These are phyloP conservation scores for Leucophenga maculata DNA, from an alignment of 2,888 invertebrate genomes.

Conservation along the genomic window DNA sequence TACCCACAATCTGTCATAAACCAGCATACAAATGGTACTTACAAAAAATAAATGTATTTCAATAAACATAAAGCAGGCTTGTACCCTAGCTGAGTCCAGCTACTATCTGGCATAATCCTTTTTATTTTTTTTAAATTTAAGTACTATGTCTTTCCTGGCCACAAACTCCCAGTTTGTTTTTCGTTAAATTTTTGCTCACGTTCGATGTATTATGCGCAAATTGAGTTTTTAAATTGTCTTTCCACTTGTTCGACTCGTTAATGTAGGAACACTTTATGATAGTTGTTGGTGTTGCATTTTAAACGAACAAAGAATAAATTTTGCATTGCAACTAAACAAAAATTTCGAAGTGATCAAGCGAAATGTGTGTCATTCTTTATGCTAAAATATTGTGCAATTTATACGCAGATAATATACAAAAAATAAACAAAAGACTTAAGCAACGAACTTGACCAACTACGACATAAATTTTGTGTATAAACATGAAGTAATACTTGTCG, in stretches of 20 bases:
- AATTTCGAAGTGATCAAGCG: too few species aligned
- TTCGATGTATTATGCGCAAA: constrained; percentile 67
- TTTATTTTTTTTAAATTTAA: not conserved
- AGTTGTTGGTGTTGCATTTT: constrained; percentile 66
- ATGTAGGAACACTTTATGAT: constrained; percentile 62
- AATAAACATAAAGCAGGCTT: not conserved
- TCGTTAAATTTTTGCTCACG: constrained; percentile 65
- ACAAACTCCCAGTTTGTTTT: not conserved
- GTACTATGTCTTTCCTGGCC: not conserved
- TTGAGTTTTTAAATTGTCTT: constrained; percentile 66
- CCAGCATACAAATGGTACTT: too few species aligned
- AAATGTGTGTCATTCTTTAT: constrained; percentile 15
- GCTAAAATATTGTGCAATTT: constrained; percentile 7
- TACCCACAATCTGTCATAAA: too few species aligned
- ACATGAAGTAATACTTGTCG: too few species aligned
- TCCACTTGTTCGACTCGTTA: constrained; percentile 62
- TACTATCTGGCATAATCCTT: constrained; percentile 21
- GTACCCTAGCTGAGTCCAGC: constrained; percentile 18
- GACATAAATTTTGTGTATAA: too few species aligned
- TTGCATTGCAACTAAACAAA: constrained; percentile 17
- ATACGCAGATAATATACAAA: not conserved
- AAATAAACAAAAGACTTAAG: constrained; percentile 24
- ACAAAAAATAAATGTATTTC: too few species aligned
- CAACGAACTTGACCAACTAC: constrained; percentile 12
- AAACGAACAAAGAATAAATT: constrained; percentile 41